These are phyloP conservation scores for Myotis brandtii DNA, from an alignment of 2,113 vertebrate species.

Conservation along the genomic window DNA sequence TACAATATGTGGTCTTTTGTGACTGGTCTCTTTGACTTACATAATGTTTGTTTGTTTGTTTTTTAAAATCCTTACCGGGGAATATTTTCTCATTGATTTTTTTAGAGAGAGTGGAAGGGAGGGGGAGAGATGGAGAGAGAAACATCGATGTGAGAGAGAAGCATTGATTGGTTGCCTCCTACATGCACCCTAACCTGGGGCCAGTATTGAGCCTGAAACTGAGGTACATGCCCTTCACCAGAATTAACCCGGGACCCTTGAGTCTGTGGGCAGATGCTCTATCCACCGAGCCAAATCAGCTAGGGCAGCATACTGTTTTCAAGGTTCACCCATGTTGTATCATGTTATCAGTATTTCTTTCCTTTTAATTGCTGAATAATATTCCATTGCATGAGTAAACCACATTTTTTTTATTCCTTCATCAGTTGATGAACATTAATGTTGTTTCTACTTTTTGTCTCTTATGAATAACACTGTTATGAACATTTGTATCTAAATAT, in stretches of 20 bases:
- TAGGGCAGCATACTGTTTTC: background rate
- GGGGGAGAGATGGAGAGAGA: too few species aligned
- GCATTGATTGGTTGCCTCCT: too few species aligned
- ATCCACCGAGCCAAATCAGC: too few species aligned
- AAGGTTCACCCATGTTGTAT: background rate
- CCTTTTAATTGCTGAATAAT: background rate
- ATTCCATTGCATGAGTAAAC: background rate
- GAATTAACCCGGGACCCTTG: too few species aligned
- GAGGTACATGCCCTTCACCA: too few species aligned
- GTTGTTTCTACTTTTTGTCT: background rate
- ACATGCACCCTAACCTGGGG: too few species aligned
- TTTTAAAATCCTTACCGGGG: too few species aligned
- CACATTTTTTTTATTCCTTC: slow-evolving; percentile 5
- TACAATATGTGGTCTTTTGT: background rate
- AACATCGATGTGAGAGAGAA: too few species aligned
- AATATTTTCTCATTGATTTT: too few species aligned
- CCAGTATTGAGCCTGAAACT: too few species aligned
- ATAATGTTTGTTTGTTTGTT: background rate
- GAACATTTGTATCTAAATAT: background rate
- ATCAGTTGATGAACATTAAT: background rate
- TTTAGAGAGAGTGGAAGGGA: too few species aligned
- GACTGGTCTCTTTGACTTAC: background rate
- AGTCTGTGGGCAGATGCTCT: too few species aligned
- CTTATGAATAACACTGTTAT: background rate
- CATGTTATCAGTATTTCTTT: background rate